A percentile compares a stretch with the other conserved stretches of the same genome.
These are phyloP conservation scores for Paramormyrops hopkinsi DNA, from an alignment of 2,797 vertebrate genomes.

Conservation along the genomic window DNA sequence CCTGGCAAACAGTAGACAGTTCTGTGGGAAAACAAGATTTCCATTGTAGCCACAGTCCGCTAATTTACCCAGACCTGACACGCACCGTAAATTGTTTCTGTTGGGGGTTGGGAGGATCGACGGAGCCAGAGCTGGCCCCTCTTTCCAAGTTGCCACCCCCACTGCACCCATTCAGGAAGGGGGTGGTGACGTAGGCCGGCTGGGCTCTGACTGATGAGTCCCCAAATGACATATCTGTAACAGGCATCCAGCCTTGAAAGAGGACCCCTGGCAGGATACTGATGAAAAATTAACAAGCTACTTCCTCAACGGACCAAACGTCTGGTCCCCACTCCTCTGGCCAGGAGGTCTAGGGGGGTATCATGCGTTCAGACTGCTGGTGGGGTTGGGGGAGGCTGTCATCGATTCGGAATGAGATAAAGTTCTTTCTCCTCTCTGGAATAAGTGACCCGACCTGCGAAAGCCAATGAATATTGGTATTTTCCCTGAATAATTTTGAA, in stretches of 20 bases:
- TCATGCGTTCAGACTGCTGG: neutral
- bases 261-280: slow-evolving; percentile 28
- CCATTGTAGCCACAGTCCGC: slow-evolving; percentile 41
- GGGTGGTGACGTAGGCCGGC: neutral
- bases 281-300: slow-evolving; percentile 36
- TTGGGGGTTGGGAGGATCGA: slow-evolving; percentile 32
- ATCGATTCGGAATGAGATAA: slow-evolving; percentile 33
- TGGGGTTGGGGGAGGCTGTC: neutral
- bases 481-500: neutral
- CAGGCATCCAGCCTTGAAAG: neutral
- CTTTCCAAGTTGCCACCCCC: neutral
- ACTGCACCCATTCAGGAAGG: slow-evolving; percentile 3
- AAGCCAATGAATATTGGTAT: neutral
- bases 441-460: neutral
- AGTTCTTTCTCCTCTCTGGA: slow-evolving; percentile 25
- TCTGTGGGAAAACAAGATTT: slow-evolving; percentile 48
- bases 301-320: neutral
- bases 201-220: slow-evolving; percentile 9
- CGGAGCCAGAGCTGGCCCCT: slow-evolving; percentile 11
- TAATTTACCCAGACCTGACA: slow-evolving; percentile 40
- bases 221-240: neutral
- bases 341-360: neutral
- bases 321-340: slow-evolving; percentile 17
- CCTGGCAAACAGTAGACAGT: slow-evolving; percentile 41
- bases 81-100: slow-evolving; percentile 40